Evolutionary conservation across 2,113 vertebrate genomes (phyloP).

Genomic region (Cynopterus brachyotis): DNA sequence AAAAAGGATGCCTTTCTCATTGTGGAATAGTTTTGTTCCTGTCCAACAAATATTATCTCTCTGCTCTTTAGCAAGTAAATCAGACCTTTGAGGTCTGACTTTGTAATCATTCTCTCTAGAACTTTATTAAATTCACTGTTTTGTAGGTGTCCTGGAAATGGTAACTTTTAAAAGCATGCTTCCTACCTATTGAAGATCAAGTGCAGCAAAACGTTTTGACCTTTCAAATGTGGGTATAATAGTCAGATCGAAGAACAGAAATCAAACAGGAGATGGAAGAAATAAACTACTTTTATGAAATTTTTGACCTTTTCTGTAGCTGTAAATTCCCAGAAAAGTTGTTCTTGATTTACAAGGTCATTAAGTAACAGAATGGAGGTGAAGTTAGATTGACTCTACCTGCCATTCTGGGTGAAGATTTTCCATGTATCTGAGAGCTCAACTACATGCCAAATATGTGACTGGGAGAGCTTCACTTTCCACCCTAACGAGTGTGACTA

Average conservation of each 20-base stretch:
- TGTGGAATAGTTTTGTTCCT: constrained; percentile 61
- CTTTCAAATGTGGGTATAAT: constrained; percentile 33
- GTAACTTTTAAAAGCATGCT: constrained; percentile 52
- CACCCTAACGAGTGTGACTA: not conserved
- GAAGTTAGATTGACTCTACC: not conserved
- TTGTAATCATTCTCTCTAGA: constrained; percentile 66
- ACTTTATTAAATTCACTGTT: constrained; percentile 65
- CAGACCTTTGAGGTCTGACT: constrained; percentile 75
- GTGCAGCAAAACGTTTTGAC: not conserved
- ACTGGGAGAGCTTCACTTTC: not conserved
- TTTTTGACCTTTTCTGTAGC: not conserved
- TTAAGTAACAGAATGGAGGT: not conserved
- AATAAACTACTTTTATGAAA: constrained; percentile 32
- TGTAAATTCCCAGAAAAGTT: not conserved
- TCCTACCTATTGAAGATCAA: constrained; percentile 59
- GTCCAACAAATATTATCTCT: constrained; percentile 56
- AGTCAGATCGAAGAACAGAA: constrained; percentile 46
- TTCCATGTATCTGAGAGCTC: not conserved
- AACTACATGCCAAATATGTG: not conserved
- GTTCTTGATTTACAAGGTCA: constrained; percentile 39
- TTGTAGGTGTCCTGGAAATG: constrained; percentile 64
- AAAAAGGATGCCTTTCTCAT: constrained; percentile 24
- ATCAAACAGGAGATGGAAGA: constrained; percentile 34
- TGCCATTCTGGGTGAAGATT: not conserved
- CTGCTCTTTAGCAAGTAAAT: constrained; percentile 65